Percentiles rank a stretch among this genome's conserved stretches.
These are phyloP conservation scores for Platynereis dumerilii DNA, from an alignment of 2,888 invertebrate species.

Conservation along the genomic window DNA sequence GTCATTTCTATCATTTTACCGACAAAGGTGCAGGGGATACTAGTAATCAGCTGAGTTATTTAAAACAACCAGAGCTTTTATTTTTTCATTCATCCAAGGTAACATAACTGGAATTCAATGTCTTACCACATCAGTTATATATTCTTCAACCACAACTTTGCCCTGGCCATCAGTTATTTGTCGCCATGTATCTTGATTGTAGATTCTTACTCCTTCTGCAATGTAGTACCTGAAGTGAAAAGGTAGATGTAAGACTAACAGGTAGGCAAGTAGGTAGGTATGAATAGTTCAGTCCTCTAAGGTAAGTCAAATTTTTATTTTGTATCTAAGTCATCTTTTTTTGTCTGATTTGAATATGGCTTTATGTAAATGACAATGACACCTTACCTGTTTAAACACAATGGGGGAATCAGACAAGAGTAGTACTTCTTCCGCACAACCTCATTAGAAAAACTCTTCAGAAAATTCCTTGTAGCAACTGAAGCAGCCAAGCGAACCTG, in stretches of 20 bases:
- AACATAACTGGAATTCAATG: no score
- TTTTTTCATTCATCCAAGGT: no score
- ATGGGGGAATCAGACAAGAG: constrained; percentile 65
- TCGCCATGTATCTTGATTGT: constrained; percentile 68
- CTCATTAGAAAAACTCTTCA: constrained; percentile 61
- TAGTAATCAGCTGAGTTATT: no score
- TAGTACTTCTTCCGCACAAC: constrained; percentile 63
- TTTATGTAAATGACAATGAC: constrained; percentile 1
- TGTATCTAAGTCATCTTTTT: no score
- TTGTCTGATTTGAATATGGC: no score
- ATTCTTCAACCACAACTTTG: constrained; percentile 64
- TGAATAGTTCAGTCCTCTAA: no score
- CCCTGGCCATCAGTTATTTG: constrained; percentile 65
- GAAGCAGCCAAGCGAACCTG: constrained; percentile 67
- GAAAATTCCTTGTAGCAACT: constrained; percentile 66
- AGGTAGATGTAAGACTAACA: no score
- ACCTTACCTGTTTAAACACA: constrained; percentile 67
- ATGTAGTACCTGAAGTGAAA: constrained; percentile 65
- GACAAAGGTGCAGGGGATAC: no score
- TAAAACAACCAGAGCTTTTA: no score
- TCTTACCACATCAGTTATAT: constrained; percentile 61
- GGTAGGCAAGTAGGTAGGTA: no score
- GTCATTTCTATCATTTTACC: no score
- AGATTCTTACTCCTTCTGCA: constrained; percentile 68
- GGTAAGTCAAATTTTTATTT: no score